These are phyloP conservation scores for Dolichallabes microphthalmus DNA, from an alignment of 2,113 vertebrate genomes.

Conservation along the genomic window DNA sequence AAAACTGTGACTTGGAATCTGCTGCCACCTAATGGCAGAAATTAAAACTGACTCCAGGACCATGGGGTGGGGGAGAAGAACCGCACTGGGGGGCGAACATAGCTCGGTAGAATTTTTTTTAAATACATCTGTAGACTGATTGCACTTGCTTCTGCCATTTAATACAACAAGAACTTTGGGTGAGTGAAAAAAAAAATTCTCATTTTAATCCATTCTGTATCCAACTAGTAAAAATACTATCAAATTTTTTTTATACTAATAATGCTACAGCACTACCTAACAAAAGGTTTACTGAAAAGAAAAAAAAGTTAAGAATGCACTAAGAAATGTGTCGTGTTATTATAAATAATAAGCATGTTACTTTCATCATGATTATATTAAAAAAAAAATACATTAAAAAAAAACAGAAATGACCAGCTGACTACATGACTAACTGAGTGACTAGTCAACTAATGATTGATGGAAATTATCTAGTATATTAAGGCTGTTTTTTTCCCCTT, in stretches of 20 bases:
- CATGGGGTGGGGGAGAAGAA: not conserved
- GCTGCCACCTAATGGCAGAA: conserved; percentile 70
- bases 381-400: not conserved
- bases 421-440: not conserved
- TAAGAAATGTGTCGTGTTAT: too few relatives aligned
- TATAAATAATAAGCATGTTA: not conserved
- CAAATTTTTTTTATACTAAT: not conserved
- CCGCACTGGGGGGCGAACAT: not conserved
- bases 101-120: not conserved
- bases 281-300: not conserved
- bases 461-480: not conserved
- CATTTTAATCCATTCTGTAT: not conserved
- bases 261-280: not conserved
- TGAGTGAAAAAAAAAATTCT: not conserved
- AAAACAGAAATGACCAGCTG: not conserved
- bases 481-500: not conserved
- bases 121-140: not conserved
- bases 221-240: not conserved
- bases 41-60: not conserved
- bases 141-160: not conserved
- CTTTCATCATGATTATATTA: not conserved
- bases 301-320: not conserved
- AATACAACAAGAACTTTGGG: not conserved
- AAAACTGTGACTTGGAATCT: conserved; percentile 53
- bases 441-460: not conserved